Conservation (phyloP, 2,797 vertebrate genomes). For the Diplodus puntazzo region DNA sequence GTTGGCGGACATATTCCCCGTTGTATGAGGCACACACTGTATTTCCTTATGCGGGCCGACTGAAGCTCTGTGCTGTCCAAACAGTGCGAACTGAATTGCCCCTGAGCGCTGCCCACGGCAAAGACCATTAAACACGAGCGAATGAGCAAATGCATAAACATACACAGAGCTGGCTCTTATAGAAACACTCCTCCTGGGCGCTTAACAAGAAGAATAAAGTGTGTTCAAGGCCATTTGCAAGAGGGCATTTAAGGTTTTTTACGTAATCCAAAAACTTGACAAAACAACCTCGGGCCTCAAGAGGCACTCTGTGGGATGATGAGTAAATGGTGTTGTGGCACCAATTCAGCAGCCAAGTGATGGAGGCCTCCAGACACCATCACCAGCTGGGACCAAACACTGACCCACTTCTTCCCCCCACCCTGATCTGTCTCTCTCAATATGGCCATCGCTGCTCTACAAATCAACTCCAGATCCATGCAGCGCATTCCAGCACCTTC, state of each 20-base stretch:
- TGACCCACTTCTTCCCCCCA: constrained; percentile 66
- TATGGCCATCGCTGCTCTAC: constrained; percentile 66
- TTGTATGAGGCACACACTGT: constrained; percentile 47
- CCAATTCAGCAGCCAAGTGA: constrained; percentile 60
- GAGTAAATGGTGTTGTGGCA: constrained; percentile 63
- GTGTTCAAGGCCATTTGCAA: constrained; percentile 19
- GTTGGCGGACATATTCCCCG: constrained; percentile 41
- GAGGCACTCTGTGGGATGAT: constrained; percentile 28
- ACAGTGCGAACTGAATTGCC: constrained; percentile 47
- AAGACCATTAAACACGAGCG: constrained; percentile 53
- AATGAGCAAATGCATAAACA: constrained; percentile 58
- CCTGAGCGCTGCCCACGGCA: constrained; percentile 37
- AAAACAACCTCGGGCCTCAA: constrained; percentile 25
- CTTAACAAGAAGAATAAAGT: constrained; percentile 20
- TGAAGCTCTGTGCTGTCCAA: constrained; percentile 52
- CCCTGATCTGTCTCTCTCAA: constrained; percentile 62
- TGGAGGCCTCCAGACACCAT: constrained; percentile 67
- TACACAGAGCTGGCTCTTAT: constrained; percentile 36
- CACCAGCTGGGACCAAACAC: constrained; percentile 76
- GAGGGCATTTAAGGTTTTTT: constrained; percentile 21
- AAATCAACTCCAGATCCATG: constrained; percentile 85
- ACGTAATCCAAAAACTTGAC: constrained; percentile 28
- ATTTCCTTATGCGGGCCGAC: constrained; percentile 54
- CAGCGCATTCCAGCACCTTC: constrained; percentile 86
- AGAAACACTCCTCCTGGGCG: constrained; percentile 22